phyloP scores from a whole-genome alignment of 1,140 invertebrate species.

The Heterodera carotae region DNA sequence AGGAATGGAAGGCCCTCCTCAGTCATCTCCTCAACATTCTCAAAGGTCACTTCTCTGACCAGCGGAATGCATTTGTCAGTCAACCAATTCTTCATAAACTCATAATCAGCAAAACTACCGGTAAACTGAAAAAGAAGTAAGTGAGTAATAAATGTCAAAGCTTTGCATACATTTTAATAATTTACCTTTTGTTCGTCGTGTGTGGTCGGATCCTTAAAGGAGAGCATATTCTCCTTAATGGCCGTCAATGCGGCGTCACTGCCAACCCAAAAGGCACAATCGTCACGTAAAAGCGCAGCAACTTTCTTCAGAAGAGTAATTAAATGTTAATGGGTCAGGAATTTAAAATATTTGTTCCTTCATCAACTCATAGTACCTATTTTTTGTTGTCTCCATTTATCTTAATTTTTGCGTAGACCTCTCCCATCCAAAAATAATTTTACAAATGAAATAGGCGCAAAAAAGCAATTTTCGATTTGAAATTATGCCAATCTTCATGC shows the following conservation, averaged over 20 bases:
- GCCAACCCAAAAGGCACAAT: slow-evolving; percentile 60
- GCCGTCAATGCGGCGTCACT: slow-evolving; percentile 46
- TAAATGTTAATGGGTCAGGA: neutral
- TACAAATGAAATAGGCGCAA: too few relatives aligned
- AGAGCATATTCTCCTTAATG: slow-evolving; percentile 52
- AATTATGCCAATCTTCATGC: too few relatives aligned
- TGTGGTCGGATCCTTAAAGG: slow-evolving; percentile 59
- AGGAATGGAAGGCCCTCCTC: slow-evolving; percentile 98
- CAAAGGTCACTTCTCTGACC: slow-evolving; percentile 89
- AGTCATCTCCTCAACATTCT: slow-evolving; percentile 93
- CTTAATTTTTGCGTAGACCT: too few relatives aligned
- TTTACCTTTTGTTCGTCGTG: slow-evolving; percentile 59
- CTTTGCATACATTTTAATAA: too few relatives aligned
- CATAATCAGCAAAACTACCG: slow-evolving; percentile 68
- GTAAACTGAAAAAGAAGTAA: slow-evolving; percentile 63
- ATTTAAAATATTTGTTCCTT: too few relatives aligned
- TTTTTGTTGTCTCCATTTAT: too few relatives aligned
- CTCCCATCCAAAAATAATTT: too few relatives aligned
- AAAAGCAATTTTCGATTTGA: too few relatives aligned
- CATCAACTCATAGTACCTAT: too few relatives aligned
- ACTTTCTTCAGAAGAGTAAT: slow-evolving; percentile 55
- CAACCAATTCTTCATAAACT: slow-evolving; percentile 77
- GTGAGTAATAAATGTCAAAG: slow-evolving; percentile 23
- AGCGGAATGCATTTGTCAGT: slow-evolving; percentile 77
- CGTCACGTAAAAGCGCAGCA: slow-evolving; percentile 60